phyloP scores from a whole-genome alignment of 2,113 vertebrate species.

The Chinchilla lanigera region DNA sequence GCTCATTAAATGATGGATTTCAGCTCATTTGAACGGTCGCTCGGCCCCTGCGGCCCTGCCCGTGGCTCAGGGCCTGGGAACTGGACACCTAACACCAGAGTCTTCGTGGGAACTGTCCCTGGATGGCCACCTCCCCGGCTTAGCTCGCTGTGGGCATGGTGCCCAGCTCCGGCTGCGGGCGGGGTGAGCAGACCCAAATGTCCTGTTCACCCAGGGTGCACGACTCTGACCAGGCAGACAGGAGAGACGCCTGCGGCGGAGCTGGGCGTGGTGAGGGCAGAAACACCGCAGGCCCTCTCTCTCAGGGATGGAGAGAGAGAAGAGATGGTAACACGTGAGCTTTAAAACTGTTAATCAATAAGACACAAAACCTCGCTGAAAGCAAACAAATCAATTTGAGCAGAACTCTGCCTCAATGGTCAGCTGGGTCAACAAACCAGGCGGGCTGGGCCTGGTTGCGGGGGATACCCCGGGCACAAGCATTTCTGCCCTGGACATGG shows the following conservation, averaged over 20 bases:
- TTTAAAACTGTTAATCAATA: not conserved
- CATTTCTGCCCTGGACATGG: not conserved
- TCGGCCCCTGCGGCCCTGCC: slow-evolving; percentile 76
- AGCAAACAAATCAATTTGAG: not conserved
- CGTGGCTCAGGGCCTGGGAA: slow-evolving; percentile 85
- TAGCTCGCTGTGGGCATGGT: not conserved
- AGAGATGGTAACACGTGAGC: not conserved
- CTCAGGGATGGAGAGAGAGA: not conserved
- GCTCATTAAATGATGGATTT: slow-evolving; percentile 90
- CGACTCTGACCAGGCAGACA: not conserved
- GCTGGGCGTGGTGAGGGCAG: not conserved
- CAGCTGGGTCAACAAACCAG: not conserved
- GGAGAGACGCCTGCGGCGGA: not conserved
- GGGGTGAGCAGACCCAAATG: not conserved
- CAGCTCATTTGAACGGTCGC: slow-evolving; percentile 86
- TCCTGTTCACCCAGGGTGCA: not conserved
- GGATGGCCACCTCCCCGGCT: not conserved
- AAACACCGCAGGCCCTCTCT: rapidly evolving
- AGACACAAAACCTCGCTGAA: not conserved
- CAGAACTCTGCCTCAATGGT: not conserved
- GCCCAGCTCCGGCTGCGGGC: rapidly evolving
- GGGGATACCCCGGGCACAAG: rapidly evolving
- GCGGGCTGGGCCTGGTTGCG: rapidly evolving
- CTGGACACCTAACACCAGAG: slow-evolving; percentile 84
- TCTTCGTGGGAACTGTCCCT: slow-evolving; percentile 79